Evolutionary conservation across 2,888 invertebrate genomes (phyloP), one percentile per base, ranked within the genome.

Genomic region (Aplocera efformata): DNA sequence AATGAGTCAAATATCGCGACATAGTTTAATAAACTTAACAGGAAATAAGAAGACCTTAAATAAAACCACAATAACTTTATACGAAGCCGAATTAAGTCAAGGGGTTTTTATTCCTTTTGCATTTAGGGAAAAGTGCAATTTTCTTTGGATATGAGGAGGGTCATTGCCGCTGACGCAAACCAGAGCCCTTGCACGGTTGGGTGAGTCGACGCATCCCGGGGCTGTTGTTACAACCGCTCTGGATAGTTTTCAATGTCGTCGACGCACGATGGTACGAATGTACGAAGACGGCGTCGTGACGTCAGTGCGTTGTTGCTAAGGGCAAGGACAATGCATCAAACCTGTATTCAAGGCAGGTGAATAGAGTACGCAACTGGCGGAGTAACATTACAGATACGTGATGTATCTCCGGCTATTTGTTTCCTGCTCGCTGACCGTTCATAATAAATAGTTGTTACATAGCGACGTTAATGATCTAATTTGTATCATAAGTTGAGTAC

Each of bases 131-230:
- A 63, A 62, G 75, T 51, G 41, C 42, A 60, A 17, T 52, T 56
- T 67, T 34, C 53, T 47, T 39, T 31, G 53, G 27, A 50, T 48
- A 40, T 55, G 10, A 47, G 51, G 59, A 53, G 50, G 63, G 71
- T 70, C 70, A 72, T 56, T 60, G 67, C 48, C 54, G 48, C 60
- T 80, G 79, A 80, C 77, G 78, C 76, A 70, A 76, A 52, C 55
- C 48, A 21, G 60, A 75, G 88, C 75, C 88, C 88, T 88, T 88
- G 84, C 70, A 81, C 79, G 82, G 78, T 73, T 67, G 63, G 83
- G 63, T 81, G 83, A 74, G 53, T 59, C 67, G 72, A 68, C 74
- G 73, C 76, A 79, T 78, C 81, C 72, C 72, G 76, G 62, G 79
- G 74, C 70, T 88, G 75, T 64, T 74, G 77, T 81, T 84, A 81